Conservation (phyloP, 2,797 vertebrate species). For the Neoniphon sammara region DNA sequence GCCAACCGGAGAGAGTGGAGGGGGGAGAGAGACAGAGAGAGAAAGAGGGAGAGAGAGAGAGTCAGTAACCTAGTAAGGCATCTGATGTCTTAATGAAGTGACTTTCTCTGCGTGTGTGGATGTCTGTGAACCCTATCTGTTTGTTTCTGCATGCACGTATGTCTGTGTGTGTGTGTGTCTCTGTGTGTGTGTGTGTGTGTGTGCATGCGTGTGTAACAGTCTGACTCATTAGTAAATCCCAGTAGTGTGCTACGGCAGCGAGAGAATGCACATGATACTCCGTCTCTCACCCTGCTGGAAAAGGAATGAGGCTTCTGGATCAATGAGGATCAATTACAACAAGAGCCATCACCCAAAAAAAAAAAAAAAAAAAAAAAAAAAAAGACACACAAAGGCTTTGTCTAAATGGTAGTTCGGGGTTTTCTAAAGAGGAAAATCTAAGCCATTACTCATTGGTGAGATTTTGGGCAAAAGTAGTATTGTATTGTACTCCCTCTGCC, state of each 20-base stretch:
- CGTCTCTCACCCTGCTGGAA: slow-evolving; percentile 4
- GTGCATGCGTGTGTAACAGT: not conserved
- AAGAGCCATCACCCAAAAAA: slow-evolving; percentile 1
- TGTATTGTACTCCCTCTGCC: not conserved
- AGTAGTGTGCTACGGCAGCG: slow-evolving; percentile 26
- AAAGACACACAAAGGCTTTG: not conserved
- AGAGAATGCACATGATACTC: slow-evolving; percentile 31
- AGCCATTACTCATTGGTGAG: no score
- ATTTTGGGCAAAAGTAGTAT: no score
- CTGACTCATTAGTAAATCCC: slow-evolving; percentile 61
- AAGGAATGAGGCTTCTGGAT: slow-evolving; percentile 50
- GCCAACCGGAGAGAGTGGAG: not conserved
- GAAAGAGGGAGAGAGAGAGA: not conserved
- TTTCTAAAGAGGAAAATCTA: no score
- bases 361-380: not conserved
- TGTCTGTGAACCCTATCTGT: slow-evolving; percentile 2
- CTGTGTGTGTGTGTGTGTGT: not conserved
- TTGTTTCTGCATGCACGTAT: not conserved
- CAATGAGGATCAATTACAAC: slow-evolving; percentile 39
- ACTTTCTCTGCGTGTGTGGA: slow-evolving; percentile 23
- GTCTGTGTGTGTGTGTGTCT: slow-evolving; percentile 16
- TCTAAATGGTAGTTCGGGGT: no score
- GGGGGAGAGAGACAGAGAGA: not conserved
- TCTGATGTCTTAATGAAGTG: slow-evolving; percentile 68
- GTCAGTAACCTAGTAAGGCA: slow-evolving; percentile 49